These are phyloP conservation scores for Buteo buteo DNA, from an alignment of 2,113 vertebrate species.

Conservation along the genomic window DNA sequence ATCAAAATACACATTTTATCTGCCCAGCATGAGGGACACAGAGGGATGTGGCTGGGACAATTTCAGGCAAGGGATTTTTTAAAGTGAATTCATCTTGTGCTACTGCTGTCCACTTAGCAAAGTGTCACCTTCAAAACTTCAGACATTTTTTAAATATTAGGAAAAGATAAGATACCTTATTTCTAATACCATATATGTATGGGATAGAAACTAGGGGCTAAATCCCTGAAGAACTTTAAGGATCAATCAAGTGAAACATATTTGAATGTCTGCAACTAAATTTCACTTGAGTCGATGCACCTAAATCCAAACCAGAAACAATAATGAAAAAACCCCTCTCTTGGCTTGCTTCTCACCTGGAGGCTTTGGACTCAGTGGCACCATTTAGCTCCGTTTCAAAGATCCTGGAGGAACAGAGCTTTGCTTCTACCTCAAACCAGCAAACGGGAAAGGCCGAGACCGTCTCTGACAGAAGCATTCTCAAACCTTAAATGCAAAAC, in stretches of 20 bases:
- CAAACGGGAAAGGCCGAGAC: background rate
- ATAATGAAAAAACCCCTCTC: background rate
- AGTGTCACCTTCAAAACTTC: background rate
- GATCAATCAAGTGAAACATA: background rate
- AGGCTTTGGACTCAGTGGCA: background rate
- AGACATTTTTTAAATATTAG: background rate
- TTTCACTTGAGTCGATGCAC: background rate
- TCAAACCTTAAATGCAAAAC: background rate
- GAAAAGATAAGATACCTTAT: background rate
- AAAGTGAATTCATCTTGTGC: background rate
- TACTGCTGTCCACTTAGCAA: background rate
- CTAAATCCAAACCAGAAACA: background rate
- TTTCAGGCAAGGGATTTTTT: background rate
- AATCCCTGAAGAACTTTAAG: background rate
- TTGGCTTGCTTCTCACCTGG: background rate
- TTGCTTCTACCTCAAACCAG: background rate
- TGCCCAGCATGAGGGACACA: background rate
- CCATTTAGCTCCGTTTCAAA: background rate
- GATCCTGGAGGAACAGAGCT: background rate
- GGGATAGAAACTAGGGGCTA: background rate
- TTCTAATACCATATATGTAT: background rate
- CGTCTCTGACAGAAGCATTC: background rate
- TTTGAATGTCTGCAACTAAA: background rate
- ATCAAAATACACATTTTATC: conserved; percentile 8
- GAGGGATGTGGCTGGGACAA: background rate